Evolutionary conservation across 2,888 invertebrate species (phyloP).

Genomic region (Protodeltote pygarga): DNA sequence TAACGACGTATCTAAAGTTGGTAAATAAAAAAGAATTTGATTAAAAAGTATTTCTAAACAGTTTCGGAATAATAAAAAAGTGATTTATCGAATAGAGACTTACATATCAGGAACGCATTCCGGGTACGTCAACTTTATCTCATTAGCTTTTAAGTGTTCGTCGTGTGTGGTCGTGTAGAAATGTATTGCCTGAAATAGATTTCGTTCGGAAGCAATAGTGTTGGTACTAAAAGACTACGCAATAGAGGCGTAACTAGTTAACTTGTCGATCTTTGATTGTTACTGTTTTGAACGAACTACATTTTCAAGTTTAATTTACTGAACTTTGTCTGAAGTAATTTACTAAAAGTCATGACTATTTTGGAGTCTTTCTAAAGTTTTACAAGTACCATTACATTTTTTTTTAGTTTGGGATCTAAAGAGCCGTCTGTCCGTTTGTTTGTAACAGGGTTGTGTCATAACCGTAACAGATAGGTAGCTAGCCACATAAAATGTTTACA

Average conservation of each 20-base stretch:
- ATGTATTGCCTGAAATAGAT: constrained; percentile 2
- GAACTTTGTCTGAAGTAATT: background rate
- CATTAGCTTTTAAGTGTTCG: constrained; percentile 9
- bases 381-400: too few species aligned
- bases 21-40: too few species aligned
- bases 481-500: too few species aligned
- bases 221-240: constrained; percentile 20
- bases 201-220: constrained; percentile 9
- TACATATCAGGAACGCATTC: constrained; percentile 11
- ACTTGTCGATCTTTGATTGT: constrained; percentile 15
- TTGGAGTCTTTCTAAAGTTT: background rate
- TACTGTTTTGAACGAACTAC: constrained; percentile 11
- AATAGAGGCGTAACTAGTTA: constrained; percentile 27
- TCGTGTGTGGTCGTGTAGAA: background rate
- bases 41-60: too few species aligned
- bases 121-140: constrained; percentile 1
- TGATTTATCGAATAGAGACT: constrained; percentile 20
- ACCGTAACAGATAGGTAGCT: too few species aligned
- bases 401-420: too few species aligned
- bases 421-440: too few species aligned
- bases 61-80: constrained; percentile 31
- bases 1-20: constrained; percentile 1
- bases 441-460: too few species aligned
- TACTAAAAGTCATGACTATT: background rate
- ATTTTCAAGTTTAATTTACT: constrained; percentile 5